Evolutionary conservation across 2,113 vertebrate species (phyloP).

Genomic region (Megalops atlanticus): DNA sequence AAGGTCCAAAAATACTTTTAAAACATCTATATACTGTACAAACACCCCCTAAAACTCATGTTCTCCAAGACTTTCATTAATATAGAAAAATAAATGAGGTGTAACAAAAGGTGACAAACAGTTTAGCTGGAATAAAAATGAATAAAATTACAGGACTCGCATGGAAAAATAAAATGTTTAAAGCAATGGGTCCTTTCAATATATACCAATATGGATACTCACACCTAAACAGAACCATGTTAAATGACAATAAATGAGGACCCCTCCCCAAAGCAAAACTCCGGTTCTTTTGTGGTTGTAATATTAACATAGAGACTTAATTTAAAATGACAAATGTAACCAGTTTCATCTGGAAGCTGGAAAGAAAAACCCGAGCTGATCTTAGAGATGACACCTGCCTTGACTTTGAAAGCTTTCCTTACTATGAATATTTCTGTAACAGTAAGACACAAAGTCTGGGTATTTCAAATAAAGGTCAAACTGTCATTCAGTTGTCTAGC

Average conservation of each 20-base stretch:
- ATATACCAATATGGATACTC: too few species aligned
- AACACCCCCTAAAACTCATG: constrained; percentile 13
- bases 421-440: neutral
- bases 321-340: too few species aligned
- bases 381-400: neutral
- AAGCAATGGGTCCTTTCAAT: too few species aligned
- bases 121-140: constrained; percentile 15
- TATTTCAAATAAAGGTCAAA: neutral
- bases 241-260: too few species aligned
- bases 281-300: too few species aligned
- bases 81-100: neutral
- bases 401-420: neutral
- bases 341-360: too few species aligned
- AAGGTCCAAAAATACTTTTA: constrained; percentile 7
- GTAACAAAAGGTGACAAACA: constrained; percentile 2
- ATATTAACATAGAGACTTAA: too few species aligned
- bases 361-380: neutral
- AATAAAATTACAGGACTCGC: too few species aligned
- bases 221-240: too few species aligned
- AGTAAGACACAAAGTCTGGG: neutral
- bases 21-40: constrained; percentile 15
- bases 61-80: neutral
- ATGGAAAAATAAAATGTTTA: too few species aligned
- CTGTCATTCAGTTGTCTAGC: neutral
- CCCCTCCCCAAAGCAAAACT: too few species aligned